These are phyloP conservation scores for Drosophila ironensis DNA, from an alignment of 1,140 invertebrate species.

Conservation along the genomic window DNA sequence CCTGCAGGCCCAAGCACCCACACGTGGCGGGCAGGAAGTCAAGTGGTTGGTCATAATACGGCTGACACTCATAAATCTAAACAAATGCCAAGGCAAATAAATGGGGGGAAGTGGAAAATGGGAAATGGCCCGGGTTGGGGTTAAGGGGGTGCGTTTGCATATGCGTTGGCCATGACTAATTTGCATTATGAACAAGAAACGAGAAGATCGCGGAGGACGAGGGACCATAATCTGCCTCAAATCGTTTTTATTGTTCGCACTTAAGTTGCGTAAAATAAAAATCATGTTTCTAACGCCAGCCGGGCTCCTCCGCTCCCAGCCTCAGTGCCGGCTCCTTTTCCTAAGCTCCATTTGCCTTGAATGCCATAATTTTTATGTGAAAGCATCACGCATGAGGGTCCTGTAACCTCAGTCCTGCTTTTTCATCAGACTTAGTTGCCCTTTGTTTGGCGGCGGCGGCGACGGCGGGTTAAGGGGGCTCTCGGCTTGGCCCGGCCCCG, in stretches of 20 bases:
- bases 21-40: slow-evolving; percentile 81
- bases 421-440: slow-evolving; percentile 70
- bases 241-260: slow-evolving; percentile 81
- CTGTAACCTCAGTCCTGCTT: not conserved
- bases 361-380: slow-evolving; percentile 80
- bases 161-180: slow-evolving; percentile 77
- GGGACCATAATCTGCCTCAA: slow-evolving; percentile 74
- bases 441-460: slow-evolving; percentile 40
- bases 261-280: slow-evolving; percentile 82
- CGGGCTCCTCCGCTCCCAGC: slow-evolving; percentile 4
- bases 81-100: slow-evolving; percentile 68
- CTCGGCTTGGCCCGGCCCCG: too few relatives aligned
- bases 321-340: slow-evolving; percentile 14
- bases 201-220: not conserved
- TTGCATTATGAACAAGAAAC: slow-evolving; percentile 64
- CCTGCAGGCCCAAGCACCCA: slow-evolving; percentile 33
- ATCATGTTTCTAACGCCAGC: slow-evolving; percentile 79
- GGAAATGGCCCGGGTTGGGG: too few relatives aligned
- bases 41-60: slow-evolving; percentile 80
- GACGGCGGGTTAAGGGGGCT: too few relatives aligned
- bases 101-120: not conserved
- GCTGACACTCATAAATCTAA: slow-evolving; percentile 79
- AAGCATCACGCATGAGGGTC: slow-evolving; percentile 72
- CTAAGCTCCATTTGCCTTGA: slow-evolving; percentile 77
- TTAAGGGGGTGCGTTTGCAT: slow-evolving; percentile 49